These are phyloP conservation scores for Syrrhaptes paradoxus DNA, from an alignment of 2,113 vertebrate species.

Conservation along the genomic window DNA sequence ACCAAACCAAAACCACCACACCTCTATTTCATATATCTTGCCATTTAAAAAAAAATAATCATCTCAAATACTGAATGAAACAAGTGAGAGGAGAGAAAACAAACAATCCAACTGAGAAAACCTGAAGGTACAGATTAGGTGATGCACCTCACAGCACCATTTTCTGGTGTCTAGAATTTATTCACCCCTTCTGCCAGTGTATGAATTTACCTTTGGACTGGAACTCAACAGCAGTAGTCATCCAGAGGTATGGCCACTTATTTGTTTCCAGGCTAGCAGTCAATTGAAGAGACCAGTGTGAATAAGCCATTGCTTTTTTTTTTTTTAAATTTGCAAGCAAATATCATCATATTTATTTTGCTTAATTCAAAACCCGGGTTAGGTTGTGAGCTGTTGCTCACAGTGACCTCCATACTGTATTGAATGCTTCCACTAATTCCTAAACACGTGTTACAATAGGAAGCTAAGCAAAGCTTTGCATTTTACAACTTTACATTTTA, in stretches of 20 bases:
- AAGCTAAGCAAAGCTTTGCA: neutral
- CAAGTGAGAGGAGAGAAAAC: neutral
- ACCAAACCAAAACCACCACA: neutral
- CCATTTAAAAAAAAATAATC: neutral
- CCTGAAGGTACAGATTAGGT: neutral
- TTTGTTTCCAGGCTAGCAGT: neutral
- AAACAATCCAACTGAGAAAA: neutral
- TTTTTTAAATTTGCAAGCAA: neutral
- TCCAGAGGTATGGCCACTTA: too few relatives aligned
- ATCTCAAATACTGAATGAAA: neutral
- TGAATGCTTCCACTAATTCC: neutral
- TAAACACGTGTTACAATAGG: rapidly evolving
- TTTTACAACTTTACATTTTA: neutral
- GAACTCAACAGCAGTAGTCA: neutral
- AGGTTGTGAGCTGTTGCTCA: neutral
- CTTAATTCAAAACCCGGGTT: neutral
- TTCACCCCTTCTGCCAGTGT: too few relatives aligned
- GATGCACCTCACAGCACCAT: neutral
- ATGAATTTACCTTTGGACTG: neutral
- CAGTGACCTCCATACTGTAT: neutral
- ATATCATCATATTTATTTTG: neutral
- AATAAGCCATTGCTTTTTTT: neutral
- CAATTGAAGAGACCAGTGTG: neutral
- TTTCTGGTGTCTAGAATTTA: neutral
- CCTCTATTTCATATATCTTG: rapidly evolving